Evolutionary conservation across 2,113 vertebrate species (phyloP), one percentile per base, ranked within the genome.

Genomic region (Galbula dea): DNA sequence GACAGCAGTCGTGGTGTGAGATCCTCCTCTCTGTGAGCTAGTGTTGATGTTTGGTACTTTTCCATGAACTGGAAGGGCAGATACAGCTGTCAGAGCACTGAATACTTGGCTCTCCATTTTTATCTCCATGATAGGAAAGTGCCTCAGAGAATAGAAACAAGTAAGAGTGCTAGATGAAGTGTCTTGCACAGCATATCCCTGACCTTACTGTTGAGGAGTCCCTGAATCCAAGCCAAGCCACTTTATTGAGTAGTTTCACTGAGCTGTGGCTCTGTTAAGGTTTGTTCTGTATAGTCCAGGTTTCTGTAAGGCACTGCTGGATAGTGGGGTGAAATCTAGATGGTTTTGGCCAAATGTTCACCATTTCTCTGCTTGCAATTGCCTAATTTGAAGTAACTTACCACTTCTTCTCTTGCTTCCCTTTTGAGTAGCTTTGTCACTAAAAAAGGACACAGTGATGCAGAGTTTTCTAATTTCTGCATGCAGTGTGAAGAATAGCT

Each of bases 31-130:
- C 3, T 26, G 1, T 5, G 9, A 45, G 62, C 59, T 48, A 10
- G 22, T 54, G 59, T 74, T 83, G 83, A 48, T 69, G 67, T 26
- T 90, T 94, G 46, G 73, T 92, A 90, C 62, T 97, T 96, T 82
- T 94, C 75, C 83, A 91, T 93, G 65, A 91, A 68, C 57, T 94
- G 63, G 48, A 68, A 89, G 34, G 26, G 66, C 34, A 86, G 32
- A 88, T 68, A 43, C 0, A 5, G 37, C 74, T 96, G 86, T 93
- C 67, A 74, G 27, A 88, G 41, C 65, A 27, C 43, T 77, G 84
- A 88, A 79, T 82, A 59, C n/a, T 95, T 79, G 52, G 21, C 39
- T 95, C 49, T 77, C 26, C 18, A 10, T 76, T 93, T 95, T 67
- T 85, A 89, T 91, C 55, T 95, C 34, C 8, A 10, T 91, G 92